Percentiles rank a stretch among this genome's conserved stretches.
Conservation (phyloP, 2,113 vertebrate genomes). For the Nipponia nippon region DNA sequence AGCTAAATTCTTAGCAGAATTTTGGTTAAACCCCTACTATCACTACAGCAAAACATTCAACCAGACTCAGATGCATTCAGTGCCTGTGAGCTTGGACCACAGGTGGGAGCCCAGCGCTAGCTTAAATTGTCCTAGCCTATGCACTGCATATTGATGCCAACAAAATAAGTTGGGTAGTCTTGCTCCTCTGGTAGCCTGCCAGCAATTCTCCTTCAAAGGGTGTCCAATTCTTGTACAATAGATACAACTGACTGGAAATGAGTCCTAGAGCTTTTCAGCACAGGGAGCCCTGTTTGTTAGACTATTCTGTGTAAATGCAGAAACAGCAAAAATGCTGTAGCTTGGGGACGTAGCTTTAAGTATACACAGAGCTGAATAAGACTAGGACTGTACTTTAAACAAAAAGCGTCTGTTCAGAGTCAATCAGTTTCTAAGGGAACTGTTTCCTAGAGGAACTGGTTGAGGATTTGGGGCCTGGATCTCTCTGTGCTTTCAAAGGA, state of each 20-base stretch:
- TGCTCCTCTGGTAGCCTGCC: background rate
- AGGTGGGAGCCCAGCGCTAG: background rate
- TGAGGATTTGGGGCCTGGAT: background rate
- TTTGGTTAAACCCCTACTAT: background rate
- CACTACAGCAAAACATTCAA: background rate
- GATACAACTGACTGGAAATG: background rate
- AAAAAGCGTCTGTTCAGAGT: background rate
- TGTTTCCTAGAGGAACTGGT: background rate
- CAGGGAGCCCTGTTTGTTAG: fast-evolving
- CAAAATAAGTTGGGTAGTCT: background rate
- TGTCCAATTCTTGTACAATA: background rate
- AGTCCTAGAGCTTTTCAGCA: background rate
- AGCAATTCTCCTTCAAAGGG: background rate
- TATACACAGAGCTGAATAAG: background rate
- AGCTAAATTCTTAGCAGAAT: background rate
- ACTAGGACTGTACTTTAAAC: background rate
- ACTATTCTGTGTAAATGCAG: background rate
- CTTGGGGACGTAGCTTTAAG: background rate
- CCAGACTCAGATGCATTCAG: background rate
- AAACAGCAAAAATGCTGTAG: background rate
- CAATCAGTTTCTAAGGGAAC: background rate
- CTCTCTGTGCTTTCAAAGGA: background rate
- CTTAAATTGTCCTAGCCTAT: background rate
- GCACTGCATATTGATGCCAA: background rate
- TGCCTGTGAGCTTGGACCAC: background rate